Percentiles rank a stretch among this genome's conserved stretches.
phyloP scores from a whole-genome alignment of 2,888 invertebrate genomes.

The Ormyrus nitidulus region DNA sequence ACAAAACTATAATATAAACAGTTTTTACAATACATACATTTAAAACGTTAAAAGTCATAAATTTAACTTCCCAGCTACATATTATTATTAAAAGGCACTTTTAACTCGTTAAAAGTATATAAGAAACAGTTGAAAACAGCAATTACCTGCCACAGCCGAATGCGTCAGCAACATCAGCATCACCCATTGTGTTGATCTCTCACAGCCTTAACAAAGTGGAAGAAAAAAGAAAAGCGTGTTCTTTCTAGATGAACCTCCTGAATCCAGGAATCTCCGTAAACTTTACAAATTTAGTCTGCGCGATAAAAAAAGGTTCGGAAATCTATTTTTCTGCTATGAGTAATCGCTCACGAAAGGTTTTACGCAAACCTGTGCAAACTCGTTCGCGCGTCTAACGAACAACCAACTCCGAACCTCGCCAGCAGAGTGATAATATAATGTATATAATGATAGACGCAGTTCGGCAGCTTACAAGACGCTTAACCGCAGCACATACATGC shows the following conservation, averaged over 20 bases:
- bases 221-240: conserved; percentile 21
- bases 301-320: neutral
- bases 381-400: neutral
- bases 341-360: conserved; percentile 13
- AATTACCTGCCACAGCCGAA: conserved; percentile 71
- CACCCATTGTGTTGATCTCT: conserved; percentile 48
- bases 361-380: neutral
- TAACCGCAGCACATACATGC: neutral
- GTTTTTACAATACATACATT: neutral
- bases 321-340: conserved; percentile 17
- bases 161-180: conserved; percentile 66
- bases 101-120: conserved; percentile 15
- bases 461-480: too few relatives aligned
- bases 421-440: neutral
- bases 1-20: neutral
- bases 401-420: conserved; percentile 33
- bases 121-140: conserved; percentile 46
- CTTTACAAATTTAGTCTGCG: neutral
- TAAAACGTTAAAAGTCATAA: neutral
- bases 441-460: neutral
- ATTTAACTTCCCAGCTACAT: neutral
- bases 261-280: neutral
- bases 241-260: neutral
- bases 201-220: conserved; percentile 4
- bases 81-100: neutral